These are phyloP conservation scores for Pristiophorus japonicus DNA, from an alignment of 2,113 vertebrate species.

Conservation along the genomic window DNA sequence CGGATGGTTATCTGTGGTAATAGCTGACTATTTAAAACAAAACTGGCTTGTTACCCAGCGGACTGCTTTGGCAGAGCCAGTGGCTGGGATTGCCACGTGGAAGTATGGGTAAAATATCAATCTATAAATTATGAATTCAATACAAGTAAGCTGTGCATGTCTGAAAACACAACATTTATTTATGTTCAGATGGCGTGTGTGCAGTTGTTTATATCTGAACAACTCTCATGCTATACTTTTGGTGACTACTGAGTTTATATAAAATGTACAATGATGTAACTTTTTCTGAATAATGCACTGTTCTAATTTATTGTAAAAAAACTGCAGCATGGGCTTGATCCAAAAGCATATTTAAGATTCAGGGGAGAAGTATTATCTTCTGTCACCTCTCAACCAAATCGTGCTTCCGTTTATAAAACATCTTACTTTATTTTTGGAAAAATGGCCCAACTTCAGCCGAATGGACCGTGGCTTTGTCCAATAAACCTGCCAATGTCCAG, in stretches of 20 bases:
- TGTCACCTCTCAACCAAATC: background rate
- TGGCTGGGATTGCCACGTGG: background rate
- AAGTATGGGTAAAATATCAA: constrained; percentile 20
- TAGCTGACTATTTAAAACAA: constrained; percentile 1
- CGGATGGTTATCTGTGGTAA: background rate
- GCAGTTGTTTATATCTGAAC: background rate
- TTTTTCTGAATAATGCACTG: constrained; percentile 11
- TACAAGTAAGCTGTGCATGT: constrained; percentile 27
- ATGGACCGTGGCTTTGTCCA: background rate
- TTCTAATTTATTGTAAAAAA: constrained; percentile 27
- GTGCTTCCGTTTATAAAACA: background rate
- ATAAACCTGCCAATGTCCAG: background rate
- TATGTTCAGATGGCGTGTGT: background rate
- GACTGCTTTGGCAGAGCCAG: constrained; percentile 4
- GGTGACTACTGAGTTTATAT: background rate
- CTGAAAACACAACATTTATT: constrained; percentile 12
- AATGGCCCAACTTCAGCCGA: background rate
- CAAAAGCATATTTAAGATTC: background rate
- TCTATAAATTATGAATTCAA: constrained; percentile 30
- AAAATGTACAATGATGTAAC: constrained; percentile 10
- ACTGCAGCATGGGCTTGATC: background rate
- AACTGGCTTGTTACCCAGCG: constrained; percentile 1
- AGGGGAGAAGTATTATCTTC: constrained; percentile 19
- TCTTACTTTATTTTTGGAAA: background rate
- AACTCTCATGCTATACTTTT: background rate